Conservation (phyloP, 2,888 invertebrate species). For the Athripsodes cinereus region DNA sequence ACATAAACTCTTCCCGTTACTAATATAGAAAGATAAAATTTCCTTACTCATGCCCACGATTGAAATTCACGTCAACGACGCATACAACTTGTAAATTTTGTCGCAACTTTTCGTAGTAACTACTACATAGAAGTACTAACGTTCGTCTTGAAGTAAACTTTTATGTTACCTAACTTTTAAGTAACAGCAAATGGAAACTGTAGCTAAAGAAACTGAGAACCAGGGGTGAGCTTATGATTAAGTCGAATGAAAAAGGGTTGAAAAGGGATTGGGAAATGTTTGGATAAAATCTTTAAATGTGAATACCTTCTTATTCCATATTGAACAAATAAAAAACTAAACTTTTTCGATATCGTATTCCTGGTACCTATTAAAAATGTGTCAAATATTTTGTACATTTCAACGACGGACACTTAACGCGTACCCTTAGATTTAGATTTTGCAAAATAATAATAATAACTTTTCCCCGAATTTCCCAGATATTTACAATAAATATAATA, state of each 20-base stretch:
- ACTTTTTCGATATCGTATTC: too few relatives aligned
- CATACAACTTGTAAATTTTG: constrained; percentile 26
- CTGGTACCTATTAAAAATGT: too few relatives aligned
- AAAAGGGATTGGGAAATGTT: background rate
- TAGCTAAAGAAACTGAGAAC: background rate
- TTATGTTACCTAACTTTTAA: constrained; percentile 27
- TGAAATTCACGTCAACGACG: constrained; percentile 27
- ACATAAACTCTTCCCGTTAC: background rate
- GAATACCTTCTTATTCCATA: too few relatives aligned
- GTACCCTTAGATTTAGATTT: too few relatives aligned
- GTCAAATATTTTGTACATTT: too few relatives aligned
- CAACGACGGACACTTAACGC: too few relatives aligned
- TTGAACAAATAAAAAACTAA: too few relatives aligned
- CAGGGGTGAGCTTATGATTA: constrained; percentile 25
- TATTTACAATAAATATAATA: too few relatives aligned
- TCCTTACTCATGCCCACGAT: constrained; percentile 10
- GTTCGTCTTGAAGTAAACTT: constrained; percentile 27
- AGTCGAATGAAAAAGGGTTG: constrained; percentile 16
- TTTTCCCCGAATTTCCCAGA: too few relatives aligned
- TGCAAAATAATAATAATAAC: too few relatives aligned
- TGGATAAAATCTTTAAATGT: background rate
- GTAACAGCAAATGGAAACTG: constrained; percentile 26
- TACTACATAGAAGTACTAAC: background rate
- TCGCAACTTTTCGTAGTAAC: constrained; percentile 13
- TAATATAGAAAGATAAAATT: background rate